Conservation (phyloP, 1,140 invertebrate genomes). For the Lepeophtheirus salmonis region DNA sequence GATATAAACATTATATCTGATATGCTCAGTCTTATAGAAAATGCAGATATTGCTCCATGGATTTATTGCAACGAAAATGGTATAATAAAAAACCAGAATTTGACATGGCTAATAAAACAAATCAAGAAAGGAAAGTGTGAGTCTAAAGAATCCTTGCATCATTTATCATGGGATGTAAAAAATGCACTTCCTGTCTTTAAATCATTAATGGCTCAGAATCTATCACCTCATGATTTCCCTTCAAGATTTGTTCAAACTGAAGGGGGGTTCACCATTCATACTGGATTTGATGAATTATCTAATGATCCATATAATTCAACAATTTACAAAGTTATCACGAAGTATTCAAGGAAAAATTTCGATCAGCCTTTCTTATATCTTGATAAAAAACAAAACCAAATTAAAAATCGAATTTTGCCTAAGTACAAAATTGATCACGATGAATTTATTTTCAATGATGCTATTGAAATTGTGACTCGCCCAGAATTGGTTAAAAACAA, state of each 20-base stretch:
- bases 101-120: background rate
- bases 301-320: background rate
- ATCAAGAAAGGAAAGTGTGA: background rate
- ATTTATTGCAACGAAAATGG: background rate
- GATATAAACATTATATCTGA: background rate
- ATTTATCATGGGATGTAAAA: slow-evolving; percentile 4
- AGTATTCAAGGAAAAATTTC: background rate
- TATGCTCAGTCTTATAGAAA: background rate
- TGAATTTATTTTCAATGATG: background rate
- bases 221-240: background rate
- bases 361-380: background rate
- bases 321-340: background rate
- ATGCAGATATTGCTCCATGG: background rate
- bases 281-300: background rate
- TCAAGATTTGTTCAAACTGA: slow-evolving; percentile 2
- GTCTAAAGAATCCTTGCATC: background rate
- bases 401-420: background rate
- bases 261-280: slow-evolving; percentile 1
- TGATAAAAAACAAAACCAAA: background rate
- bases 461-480: background rate
- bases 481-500: background rate
- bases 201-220: background rate
- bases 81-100: background rate
- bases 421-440: background rate
- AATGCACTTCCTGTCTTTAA: background rate